phyloP scores from a whole-genome alignment of 2,888 invertebrate genomes.

The Melitaea athalia region DNA sequence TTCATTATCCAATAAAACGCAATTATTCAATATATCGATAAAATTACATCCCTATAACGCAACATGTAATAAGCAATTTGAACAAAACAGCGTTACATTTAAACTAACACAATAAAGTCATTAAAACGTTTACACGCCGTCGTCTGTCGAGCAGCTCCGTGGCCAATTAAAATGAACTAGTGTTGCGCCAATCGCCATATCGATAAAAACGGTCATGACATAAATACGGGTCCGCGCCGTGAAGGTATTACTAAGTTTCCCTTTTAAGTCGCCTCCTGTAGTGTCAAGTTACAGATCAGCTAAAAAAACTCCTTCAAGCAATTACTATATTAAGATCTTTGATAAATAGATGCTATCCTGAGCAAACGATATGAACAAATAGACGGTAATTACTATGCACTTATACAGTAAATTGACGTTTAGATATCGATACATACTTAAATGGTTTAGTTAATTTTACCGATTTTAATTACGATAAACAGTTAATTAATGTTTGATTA shows the following conservation, averaged over 20 bases:
- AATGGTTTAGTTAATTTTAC: constrained; percentile 2
- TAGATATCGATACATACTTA: constrained; percentile 2
- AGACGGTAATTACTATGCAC: constrained; percentile 45
- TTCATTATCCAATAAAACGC: neutral
- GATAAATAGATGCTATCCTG: constrained; percentile 61
- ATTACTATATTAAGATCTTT: constrained; percentile 58
- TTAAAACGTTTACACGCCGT: constrained; percentile 48
- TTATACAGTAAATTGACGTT: constrained; percentile 43
- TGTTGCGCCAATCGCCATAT: constrained; percentile 59
- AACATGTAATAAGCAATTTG: constrained; percentile 37
- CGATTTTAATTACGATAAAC: neutral
- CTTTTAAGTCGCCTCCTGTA: constrained; percentile 67
- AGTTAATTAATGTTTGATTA: neutral
- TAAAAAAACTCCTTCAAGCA: constrained; percentile 60
- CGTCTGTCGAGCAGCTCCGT: constrained; percentile 46
- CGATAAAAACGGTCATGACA: constrained; percentile 62
- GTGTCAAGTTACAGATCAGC: constrained; percentile 65
- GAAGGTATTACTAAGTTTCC: constrained; percentile 73
- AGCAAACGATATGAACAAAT: constrained; percentile 47
- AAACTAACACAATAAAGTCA: constrained; percentile 47
- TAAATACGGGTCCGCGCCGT: constrained; percentile 70
- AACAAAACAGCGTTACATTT: constrained; percentile 34
- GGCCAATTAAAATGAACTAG: constrained; percentile 69
- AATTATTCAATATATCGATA: constrained; percentile 30
- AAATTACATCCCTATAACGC: constrained; percentile 36